Evolutionary conservation across 2,113 vertebrate species (phyloP).

Genomic region (Muntiacus reevesi): DNA sequence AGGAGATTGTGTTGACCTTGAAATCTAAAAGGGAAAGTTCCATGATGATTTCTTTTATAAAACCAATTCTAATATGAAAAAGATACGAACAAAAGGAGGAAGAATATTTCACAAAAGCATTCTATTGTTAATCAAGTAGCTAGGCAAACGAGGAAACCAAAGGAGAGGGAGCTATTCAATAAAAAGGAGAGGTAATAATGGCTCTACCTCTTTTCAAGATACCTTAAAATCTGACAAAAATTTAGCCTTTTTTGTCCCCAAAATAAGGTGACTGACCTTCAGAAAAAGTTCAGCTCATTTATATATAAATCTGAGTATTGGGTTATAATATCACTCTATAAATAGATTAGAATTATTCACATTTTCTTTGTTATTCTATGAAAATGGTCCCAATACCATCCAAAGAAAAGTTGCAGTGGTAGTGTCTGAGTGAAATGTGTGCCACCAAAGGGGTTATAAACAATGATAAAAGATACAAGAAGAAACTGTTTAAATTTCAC

Average conservation of each 20-base stretch:
- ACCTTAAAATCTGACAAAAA: not conserved
- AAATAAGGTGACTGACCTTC: not conserved
- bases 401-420: not conserved
- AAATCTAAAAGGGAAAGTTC: not conserved
- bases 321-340: not conserved
- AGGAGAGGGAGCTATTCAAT: not conserved
- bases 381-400: no score
- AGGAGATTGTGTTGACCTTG: not conserved
- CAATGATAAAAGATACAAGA: not conserved
- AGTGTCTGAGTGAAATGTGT: not conserved
- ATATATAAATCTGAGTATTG: not conserved
- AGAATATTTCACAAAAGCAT: not conserved
- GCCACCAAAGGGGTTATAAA: not conserved
- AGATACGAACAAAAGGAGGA: not conserved
- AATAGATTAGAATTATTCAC: not conserved
- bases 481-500: not conserved
- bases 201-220: not conserved
- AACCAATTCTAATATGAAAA: not conserved
- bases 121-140: not conserved
- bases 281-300: not conserved
- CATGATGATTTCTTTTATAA: not conserved
- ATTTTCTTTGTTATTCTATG: not conserved
- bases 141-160: not conserved
- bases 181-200: not conserved
- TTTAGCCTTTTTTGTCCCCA: not conserved